Evolutionary conservation across 2,113 vertebrate genomes (phyloP).

Genomic region (Hippocampus barbouri): DNA sequence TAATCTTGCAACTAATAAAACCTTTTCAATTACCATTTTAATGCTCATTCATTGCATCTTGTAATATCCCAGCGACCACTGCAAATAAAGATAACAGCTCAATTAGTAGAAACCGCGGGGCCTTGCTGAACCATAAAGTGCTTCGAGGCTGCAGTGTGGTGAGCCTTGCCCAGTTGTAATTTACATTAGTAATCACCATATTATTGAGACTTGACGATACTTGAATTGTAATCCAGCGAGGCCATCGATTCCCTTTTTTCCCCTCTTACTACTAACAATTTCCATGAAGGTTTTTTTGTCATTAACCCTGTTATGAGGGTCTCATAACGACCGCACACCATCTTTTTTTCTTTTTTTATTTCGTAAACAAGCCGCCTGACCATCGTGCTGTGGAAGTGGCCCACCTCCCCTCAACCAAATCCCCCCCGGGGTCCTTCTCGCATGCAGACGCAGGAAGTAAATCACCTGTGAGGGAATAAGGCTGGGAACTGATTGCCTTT

Average conservation of each 20-base stretch:
- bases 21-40: constrained; percentile 7
- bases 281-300: constrained; percentile 17
- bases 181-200: neutral
- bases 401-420: constrained; percentile 19
- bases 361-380: constrained; percentile 40
- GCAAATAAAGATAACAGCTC: constrained; percentile 3
- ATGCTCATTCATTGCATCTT: neutral
- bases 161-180: neutral
- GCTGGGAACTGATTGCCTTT: constrained; percentile 43
- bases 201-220: neutral
- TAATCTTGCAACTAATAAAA: neutral
- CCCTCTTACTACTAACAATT: neutral
- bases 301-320: constrained; percentile 24
- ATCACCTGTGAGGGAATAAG: constrained; percentile 49
- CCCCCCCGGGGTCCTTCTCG: constrained; percentile 16
- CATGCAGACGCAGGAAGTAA: constrained; percentile 31
- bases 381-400: constrained; percentile 23
- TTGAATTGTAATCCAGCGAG: neutral
- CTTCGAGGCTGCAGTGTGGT: neutral
- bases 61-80: neutral
- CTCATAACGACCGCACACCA: constrained; percentile 3
- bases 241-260: neutral
- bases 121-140: neutral
- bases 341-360: constrained; percentile 38
- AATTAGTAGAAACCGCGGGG: neutral